These are phyloP conservation scores for Campylorhamphus procurvoides DNA, from an alignment of 2,113 vertebrate genomes.

Conservation along the genomic window DNA sequence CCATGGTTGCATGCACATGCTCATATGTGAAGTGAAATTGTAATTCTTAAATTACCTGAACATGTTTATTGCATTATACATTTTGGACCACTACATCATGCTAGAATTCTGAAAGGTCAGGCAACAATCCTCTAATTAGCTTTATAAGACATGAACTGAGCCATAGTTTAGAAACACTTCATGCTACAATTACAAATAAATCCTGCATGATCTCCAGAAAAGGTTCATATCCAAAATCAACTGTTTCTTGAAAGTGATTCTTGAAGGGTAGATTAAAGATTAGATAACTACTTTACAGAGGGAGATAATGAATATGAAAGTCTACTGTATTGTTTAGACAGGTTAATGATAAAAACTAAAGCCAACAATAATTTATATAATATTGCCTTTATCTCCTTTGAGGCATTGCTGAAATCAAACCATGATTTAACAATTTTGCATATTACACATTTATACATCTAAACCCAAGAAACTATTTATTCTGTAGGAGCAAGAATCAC, in stretches of 20 bases:
- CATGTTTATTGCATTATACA: background rate
- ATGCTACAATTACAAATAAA: background rate
- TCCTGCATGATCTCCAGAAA: background rate
- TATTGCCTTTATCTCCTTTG: background rate
- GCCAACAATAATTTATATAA: background rate
- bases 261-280: background rate
- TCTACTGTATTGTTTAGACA: background rate
- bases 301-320: background rate
- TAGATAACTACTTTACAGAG: background rate
- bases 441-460: background rate
- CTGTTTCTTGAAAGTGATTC: background rate
- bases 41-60: background rate
- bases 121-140: background rate
- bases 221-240: background rate
- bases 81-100: background rate
- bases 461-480: background rate
- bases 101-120: background rate
- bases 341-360: background rate
- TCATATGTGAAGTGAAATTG: background rate
- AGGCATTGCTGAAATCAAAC: background rate
- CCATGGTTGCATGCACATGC: background rate
- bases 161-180: background rate
- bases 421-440: background rate
- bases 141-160: background rate
- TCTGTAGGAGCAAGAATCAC: background rate